These are phyloP conservation scores for Philotrypesis tridentata DNA, from an alignment of 1,140 invertebrate genomes.

Conservation along the genomic window DNA sequence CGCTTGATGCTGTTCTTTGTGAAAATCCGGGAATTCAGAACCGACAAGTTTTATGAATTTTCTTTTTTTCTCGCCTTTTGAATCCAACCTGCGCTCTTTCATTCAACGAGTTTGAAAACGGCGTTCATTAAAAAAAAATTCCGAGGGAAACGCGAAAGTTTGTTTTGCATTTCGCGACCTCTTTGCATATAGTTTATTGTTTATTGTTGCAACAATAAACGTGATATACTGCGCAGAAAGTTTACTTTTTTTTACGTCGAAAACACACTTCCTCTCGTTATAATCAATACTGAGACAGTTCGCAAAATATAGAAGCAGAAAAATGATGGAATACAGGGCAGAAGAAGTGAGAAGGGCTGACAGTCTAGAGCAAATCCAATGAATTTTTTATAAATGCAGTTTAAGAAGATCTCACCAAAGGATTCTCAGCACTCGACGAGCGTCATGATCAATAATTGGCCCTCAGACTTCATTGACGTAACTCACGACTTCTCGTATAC, in stretches of 20 bases:
- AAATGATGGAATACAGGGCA: background rate
- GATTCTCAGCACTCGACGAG: background rate
- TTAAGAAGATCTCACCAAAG: background rate
- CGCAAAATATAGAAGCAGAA: background rate
- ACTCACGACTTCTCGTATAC: background rate
- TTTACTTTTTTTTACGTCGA: background rate
- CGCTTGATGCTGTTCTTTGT: background rate
- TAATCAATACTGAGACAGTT: background rate
- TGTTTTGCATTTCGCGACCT: background rate
- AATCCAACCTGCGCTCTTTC: background rate
- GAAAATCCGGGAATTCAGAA: background rate
- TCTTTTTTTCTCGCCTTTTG: background rate
- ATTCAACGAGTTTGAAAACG: background rate
- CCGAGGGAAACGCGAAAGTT: background rate
- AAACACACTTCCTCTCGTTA: background rate
- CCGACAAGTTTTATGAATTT: conserved; percentile 13
- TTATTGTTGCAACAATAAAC: background rate
- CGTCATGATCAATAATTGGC: conserved; percentile 41
- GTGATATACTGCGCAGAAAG: background rate
- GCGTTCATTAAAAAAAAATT: conserved; percentile 23
- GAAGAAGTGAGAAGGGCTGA: background rate
- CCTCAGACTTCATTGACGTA: conserved; percentile 34
- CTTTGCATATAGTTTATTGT: no score
- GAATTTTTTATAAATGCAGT: conserved; percentile 8
- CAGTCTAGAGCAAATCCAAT: conserved; percentile 2